phyloP scores from a whole-genome alignment of 1,140 invertebrate genomes.

The Drosophila elegans region DNA sequence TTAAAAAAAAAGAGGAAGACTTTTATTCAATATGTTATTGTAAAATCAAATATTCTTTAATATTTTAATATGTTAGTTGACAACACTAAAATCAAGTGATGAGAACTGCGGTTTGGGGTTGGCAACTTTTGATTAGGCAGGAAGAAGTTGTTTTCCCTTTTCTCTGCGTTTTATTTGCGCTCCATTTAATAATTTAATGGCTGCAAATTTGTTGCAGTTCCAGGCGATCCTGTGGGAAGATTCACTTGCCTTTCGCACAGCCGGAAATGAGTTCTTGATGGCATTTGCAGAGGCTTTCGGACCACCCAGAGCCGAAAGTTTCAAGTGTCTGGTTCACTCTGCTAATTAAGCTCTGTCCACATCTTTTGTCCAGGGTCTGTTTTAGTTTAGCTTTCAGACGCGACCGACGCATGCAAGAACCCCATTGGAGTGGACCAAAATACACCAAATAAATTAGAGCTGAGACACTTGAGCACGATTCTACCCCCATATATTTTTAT shows the following conservation, averaged over 20 bases:
- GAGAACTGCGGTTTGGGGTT: slow-evolving; percentile 20
- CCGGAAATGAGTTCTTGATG: slow-evolving; percentile 79
- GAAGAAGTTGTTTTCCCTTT: slow-evolving; percentile 35
- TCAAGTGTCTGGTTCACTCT: slow-evolving; percentile 48
- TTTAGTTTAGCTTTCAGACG: slow-evolving; percentile 30
- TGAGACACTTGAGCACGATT: slow-evolving; percentile 29
- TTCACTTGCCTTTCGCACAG: slow-evolving; percentile 17
- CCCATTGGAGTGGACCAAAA: slow-evolving; percentile 32
- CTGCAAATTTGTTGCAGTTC: slow-evolving; percentile 45
- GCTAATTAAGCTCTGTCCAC: slow-evolving; percentile 55
- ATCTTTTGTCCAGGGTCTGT: not conserved
- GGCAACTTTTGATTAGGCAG: slow-evolving; percentile 66
- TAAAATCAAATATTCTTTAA: no score
- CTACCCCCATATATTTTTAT: not conserved
- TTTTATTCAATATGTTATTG: not conserved
- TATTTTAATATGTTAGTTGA: not conserved
- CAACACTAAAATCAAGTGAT: not conserved
- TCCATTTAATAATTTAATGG: slow-evolving; percentile 79
- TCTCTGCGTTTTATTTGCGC: slow-evolving; percentile 41
- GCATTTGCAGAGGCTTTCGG: slow-evolving; percentile 18
- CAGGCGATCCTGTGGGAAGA: slow-evolving; percentile 49
- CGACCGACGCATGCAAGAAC: slow-evolving; percentile 31
- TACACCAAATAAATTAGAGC: slow-evolving; percentile 49
- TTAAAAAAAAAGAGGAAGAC: no score
- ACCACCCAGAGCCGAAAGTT: slow-evolving; percentile 53